These are phyloP conservation scores for Bradypodion pumilum DNA, from an alignment of 2,797 vertebrate species.

Conservation along the genomic window DNA sequence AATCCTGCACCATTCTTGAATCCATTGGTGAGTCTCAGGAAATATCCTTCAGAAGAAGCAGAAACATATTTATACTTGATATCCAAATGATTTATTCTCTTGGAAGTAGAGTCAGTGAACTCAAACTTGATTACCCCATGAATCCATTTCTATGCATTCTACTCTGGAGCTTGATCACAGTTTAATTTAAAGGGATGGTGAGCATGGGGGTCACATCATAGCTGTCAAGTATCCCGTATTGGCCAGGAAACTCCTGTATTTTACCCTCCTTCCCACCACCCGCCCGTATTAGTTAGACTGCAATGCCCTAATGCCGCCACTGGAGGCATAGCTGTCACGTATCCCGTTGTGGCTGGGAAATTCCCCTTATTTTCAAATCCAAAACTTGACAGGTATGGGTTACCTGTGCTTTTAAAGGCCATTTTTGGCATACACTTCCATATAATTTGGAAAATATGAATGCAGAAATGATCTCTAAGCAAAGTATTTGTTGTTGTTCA, in stretches of 20 bases:
- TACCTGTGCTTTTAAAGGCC: too few species aligned
- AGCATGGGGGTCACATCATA: too few species aligned
- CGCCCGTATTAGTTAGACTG: too few species aligned
- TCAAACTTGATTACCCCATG: neutral
- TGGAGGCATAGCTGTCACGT: too few species aligned
- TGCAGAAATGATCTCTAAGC: neutral
- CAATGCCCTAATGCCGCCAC: too few species aligned
- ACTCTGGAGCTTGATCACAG: neutral
- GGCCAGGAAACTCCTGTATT: too few species aligned
- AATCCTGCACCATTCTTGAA: neutral
- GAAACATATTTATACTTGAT: neutral
- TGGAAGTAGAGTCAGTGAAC: neutral
- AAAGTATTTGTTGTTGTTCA: too few species aligned
- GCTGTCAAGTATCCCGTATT: too few species aligned
- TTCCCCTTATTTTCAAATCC: too few species aligned
- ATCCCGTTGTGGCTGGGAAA: too few species aligned
- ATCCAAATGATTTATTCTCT: neutral
- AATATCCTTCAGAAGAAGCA: constrained; percentile 2
- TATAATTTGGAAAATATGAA: neutral
- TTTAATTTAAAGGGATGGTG: constrained; percentile 12
- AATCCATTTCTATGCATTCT: neutral
- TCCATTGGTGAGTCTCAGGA: constrained; percentile 1
- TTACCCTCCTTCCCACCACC: too few species aligned
- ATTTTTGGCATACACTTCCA: neutral
- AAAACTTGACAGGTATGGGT: too few species aligned